Base-by-base conservation (phyloP, 2,113 vertebrate species). In the Calyptomena viridis region DNA sequence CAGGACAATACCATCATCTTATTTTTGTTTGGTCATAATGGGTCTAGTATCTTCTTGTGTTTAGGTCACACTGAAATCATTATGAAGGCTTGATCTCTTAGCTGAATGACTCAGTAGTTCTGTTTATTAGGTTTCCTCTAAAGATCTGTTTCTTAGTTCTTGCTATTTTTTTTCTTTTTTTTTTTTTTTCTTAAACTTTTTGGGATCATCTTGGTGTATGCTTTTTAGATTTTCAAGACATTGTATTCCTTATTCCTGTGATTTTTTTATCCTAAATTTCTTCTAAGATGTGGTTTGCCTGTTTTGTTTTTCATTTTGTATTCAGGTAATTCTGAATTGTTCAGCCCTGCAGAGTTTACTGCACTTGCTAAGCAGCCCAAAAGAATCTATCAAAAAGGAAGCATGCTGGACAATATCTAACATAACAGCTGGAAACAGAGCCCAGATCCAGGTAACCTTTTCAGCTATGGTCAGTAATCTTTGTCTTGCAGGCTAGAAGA, bases 321-420 rank as follows among this genome's bases (percentile, higher is more conserved):
- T 97, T 53, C 89, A 99, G 99, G 99, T 99, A 93, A 99, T 99
- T 98, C 97, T 99, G 96, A 99, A 99, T 97, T 99, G 99, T 93
- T 99, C 99, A 82, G 99, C 99, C 30, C 98, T 99, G 94, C 99
- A 99, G 98, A 99, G 99, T 96, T 98, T 99, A 90, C 98, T 99
- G 95, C 99, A 99, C 94, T 98, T 99, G 85, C 97, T 99, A 90
- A 99, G 98, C 97, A 99, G 99, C 97, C 99, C 99, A 35, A 99
- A 99, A 97, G 99, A 99, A 95, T 99, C 99, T 39, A 99, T 99
- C 96, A 99, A 99, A 97, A 99, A 99, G 87, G 99, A 99, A 96
- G 99, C 99, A 8, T 99, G 99, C 96, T 99, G 99, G 99, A 99
- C 99, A 85, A 99, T 99, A 98, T 99, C 99, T 85, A 99, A 99